Evolutionary conservation across 2,888 invertebrate genomes (phyloP), one percentile per base, ranked within the genome.

Genomic region (Vannuccia rotundouncinata): DNA sequence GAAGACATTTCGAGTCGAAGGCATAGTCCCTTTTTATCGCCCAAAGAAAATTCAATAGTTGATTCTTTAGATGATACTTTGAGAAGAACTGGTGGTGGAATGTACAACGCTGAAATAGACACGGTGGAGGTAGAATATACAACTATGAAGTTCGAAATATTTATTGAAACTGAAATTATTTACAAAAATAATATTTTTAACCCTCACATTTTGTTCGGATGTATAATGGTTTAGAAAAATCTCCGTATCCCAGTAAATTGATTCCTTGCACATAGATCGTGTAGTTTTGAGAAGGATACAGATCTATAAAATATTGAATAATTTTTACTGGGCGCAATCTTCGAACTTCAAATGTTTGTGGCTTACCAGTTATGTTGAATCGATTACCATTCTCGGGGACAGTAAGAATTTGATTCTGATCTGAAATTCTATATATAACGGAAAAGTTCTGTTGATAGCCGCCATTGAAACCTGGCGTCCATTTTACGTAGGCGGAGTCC

Each of bases 391-490:
- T 45, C 45, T 10, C 45, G 45, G 45, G 45, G 5, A 5, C 17
- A 45, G 17, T 45, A 17, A 66, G 22, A 5, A 27, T 66, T 22
- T 22, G 5, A 66, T 66, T 66, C 2, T 22, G 60, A 0, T 76
- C 66, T 1, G 81, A 81, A 31, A 82, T 82, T n/a, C n/a, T n/a
- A 74, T 82, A 82, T 22, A 83, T 82, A 59, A 83, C 80, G 74
- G 82, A 81, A 82, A 85, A 86, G 0, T 82, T 81, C 82, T 86
- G 86, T 17, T 81, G 78, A 77, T 83, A 84, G 0, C 87, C 87
- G 0, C 87, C 86, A 81, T 86, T 82, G 79, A 86, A 86, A 0
- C 86, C 87, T 27, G 84, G 82, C 0, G 77, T 79, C 87, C 87
- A 87, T 22, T 79, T 66, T 31, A 86, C 81, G 17, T 82, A 77